Evolutionary conservation across 2,888 invertebrate species (phyloP).

Genomic region (Thecocarcelia acutangulata): DNA sequence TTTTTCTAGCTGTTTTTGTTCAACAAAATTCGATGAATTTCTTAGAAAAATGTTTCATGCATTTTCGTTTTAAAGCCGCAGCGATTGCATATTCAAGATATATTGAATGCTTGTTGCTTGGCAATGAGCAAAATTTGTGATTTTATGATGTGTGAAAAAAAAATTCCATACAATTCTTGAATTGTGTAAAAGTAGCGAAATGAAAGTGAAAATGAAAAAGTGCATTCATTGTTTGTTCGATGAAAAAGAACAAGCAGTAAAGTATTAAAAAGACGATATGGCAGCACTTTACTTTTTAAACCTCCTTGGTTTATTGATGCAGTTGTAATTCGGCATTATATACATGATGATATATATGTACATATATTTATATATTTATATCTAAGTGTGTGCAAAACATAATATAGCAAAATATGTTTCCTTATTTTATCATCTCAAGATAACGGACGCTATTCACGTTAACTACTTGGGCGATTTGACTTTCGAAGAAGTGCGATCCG

Average conservation of each 20-base stretch:
- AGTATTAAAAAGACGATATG: no score
- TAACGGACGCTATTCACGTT: no score
- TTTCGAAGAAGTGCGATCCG: no score
- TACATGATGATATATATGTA: no score
- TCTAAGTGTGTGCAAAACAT: no score
- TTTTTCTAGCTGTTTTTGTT: slow-evolving; percentile 5
- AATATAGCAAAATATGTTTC: no score
- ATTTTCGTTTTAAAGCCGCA: slow-evolving; percentile 16
- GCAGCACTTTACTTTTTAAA: no score
- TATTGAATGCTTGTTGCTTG: slow-evolving; percentile 18
- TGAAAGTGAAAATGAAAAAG: background rate
- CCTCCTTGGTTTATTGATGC: no score
- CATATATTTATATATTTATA: no score
- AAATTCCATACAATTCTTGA: slow-evolving; percentile 46
- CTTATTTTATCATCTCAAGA: no score
- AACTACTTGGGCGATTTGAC: no score
- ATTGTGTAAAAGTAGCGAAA: slow-evolving; percentile 46
- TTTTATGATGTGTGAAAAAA: slow-evolving; percentile 37
- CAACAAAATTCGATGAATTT: slow-evolving; percentile 16
- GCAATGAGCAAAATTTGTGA: background rate
- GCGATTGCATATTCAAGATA: slow-evolving; percentile 26
- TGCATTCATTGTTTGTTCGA: background rate
- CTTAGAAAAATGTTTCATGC: slow-evolving; percentile 18
- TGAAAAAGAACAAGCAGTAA: background rate
- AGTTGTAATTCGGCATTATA: no score